Percentiles rank a stretch among this genome's conserved stretches.
phyloP scores from a whole-genome alignment of 2,888 invertebrate genomes.

The Synanthedon vespiformis region DNA sequence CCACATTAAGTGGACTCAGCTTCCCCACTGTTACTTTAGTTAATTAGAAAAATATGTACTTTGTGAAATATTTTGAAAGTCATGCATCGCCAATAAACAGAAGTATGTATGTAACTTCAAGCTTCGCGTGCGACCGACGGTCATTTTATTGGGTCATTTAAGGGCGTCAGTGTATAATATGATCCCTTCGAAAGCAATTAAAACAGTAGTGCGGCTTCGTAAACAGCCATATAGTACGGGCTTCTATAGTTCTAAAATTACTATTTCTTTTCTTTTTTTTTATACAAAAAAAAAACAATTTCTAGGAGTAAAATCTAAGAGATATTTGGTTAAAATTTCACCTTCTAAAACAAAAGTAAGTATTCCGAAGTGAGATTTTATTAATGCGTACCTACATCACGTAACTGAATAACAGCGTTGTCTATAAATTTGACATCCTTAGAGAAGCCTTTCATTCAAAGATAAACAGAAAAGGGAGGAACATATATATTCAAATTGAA shows the following conservation, averaged over 20 bases:
- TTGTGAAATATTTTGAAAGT: no score
- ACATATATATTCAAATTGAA: slow-evolving; percentile 14
- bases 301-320: background rate
- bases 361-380: no score
- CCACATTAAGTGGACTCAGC: no score
- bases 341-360: no score
- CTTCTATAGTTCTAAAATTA: slow-evolving; percentile 1
- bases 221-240: slow-evolving; percentile 24
- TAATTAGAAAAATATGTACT: no score
- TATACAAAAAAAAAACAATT: background rate
- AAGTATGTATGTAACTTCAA: background rate
- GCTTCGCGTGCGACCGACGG: slow-evolving; percentile 51
- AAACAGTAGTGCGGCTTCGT: slow-evolving; percentile 53
- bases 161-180: slow-evolving; percentile 46
- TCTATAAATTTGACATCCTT: slow-evolving; percentile 1
- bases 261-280: background rate
- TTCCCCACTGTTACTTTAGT: no score
- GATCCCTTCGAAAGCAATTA: slow-evolving; percentile 54
- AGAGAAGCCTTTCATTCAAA: slow-evolving; percentile 1
- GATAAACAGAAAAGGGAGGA: slow-evolving; percentile 3
- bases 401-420: no score
- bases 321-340: background rate
- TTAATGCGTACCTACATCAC: no score
- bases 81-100: no score
- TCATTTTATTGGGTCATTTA: slow-evolving; percentile 65